Conservation (phyloP, 2,888 invertebrate genomes). For the Trachelus tabidus region DNA sequence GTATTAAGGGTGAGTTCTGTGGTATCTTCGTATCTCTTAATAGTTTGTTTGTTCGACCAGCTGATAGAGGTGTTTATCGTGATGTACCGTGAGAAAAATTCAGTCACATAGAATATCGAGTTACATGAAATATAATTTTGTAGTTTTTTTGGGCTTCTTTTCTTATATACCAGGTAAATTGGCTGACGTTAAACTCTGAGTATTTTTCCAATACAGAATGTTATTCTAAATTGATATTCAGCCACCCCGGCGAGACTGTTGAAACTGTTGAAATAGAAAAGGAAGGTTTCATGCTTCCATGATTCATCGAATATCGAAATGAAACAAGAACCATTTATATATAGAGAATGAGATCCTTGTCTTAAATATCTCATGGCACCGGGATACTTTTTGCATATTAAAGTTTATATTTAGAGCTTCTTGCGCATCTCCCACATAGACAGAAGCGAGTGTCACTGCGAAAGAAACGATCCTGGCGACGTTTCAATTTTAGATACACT, state of each 20-base stretch:
- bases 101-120: not conserved
- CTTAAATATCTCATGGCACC: not conserved
- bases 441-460: not conserved
- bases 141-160: not conserved
- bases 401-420: not conserved
- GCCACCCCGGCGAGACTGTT: not conserved
- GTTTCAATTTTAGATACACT: not conserved
- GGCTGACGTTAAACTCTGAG: not conserved
- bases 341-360: not conserved
- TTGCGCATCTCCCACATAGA: not conserved
- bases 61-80: not conserved
- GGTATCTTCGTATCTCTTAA: not conserved
- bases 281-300: not conserved
- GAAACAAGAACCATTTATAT: not conserved
- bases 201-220: not conserved
- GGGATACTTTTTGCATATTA: not conserved
- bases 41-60: not conserved
- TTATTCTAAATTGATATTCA: not conserved
- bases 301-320: not conserved
- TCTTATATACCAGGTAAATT: not conserved
- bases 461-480: not conserved
- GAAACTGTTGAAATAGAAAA: not conserved
- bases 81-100: not conserved
- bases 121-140: not conserved
- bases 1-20: slow-evolving; percentile 83